Conservation (phyloP, 2,888 invertebrate genomes). For the Drosophila planitibia region DNA sequence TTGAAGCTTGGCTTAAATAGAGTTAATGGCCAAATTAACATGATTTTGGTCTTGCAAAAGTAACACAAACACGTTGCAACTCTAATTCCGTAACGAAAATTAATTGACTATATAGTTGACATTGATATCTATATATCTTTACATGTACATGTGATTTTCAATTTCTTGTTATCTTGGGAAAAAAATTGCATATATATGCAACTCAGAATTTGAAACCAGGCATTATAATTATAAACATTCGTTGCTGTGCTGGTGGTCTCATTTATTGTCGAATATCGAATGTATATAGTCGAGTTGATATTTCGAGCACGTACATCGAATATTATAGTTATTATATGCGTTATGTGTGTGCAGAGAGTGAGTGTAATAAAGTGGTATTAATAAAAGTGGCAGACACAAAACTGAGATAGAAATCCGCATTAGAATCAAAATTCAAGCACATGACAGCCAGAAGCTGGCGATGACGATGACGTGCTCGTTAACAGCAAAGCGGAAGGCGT, state of each 20-base stretch:
- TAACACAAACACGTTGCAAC: no score
- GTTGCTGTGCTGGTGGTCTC: not conserved
- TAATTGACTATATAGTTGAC: not conserved
- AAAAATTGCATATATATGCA: not conserved
- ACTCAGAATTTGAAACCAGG: not conserved
- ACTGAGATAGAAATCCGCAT: conserved; percentile 53
- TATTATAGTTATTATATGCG: conserved; percentile 13
- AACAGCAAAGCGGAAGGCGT: conserved; percentile 18
- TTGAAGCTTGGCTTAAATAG: not conserved
- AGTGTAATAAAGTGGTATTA: conserved; percentile 10
- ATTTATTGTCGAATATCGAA: not conserved
- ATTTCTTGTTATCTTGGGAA: not conserved
- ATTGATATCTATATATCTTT: not conserved
- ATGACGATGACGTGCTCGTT: conserved; percentile 29
- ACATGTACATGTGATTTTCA: no score
- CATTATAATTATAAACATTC: not conserved
- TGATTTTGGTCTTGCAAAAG: no score
- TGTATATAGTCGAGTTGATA: conserved; percentile 11
- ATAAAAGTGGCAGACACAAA: conserved; percentile 27
- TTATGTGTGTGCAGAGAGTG: not conserved
- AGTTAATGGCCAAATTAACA: not conserved
- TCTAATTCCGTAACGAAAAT: not conserved
- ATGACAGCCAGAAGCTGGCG: conserved; percentile 50
- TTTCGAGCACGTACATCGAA: conserved; percentile 24
- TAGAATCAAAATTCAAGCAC: conserved; percentile 56